A percentile compares a stretch with the other conserved stretches of the same genome.
Conservation (phyloP, 2,888 invertebrate genomes). For the Ophioninae sp. region DNA sequence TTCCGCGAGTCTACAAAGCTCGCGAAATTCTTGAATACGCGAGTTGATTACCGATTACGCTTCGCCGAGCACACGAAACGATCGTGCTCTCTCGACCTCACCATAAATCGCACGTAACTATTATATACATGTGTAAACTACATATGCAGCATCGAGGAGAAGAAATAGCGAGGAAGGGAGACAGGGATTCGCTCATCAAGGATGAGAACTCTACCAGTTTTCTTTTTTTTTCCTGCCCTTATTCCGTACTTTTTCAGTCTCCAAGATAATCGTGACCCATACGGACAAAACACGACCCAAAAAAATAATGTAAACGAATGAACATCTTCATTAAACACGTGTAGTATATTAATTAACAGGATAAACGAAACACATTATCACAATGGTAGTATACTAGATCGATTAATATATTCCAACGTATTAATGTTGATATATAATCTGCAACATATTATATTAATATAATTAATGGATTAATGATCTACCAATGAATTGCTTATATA, state of each 20-base stretch:
- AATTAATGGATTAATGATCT: too few species aligned
- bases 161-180: neutral
- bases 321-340: neutral
- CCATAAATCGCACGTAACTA: neutral
- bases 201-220: neutral
- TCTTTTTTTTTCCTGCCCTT: neutral
- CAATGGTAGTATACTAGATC: too few species aligned
- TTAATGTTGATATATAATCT: too few species aligned
- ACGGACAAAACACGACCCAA: neutral
- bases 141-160: neutral
- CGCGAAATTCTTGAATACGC: conserved; percentile 51
- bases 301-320: neutral
- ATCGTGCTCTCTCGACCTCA: conserved; percentile 36
- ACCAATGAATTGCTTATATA: too few species aligned
- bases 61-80: conserved; percentile 53
- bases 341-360: neutral
- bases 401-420: too few species aligned
- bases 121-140: neutral
- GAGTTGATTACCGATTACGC: conserved; percentile 60
- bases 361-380: neutral
- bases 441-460: too few species aligned
- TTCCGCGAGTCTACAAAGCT: conserved; percentile 15
- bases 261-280: too few species aligned
- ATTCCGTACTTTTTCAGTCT: neutral
- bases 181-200: neutral